Percentiles rank a stretch among this genome's conserved stretches.
Evolutionary conservation across 2,797 vertebrate species (phyloP).

Genomic region (Anabacerthia variegaticeps): DNA sequence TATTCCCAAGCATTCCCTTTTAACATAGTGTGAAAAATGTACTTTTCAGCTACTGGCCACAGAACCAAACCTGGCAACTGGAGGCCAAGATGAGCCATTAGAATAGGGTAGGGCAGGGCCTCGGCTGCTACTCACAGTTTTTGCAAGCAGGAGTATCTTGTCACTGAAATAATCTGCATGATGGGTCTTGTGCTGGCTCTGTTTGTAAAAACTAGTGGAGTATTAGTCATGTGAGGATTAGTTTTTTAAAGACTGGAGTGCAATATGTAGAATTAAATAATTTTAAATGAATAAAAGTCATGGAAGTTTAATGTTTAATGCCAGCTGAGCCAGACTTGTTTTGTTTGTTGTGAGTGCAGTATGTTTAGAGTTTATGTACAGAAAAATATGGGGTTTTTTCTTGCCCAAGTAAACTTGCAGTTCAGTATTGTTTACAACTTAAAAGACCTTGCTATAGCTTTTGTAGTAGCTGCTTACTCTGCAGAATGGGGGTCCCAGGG

Average conservation of each 20-base stretch:
- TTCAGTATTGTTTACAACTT: not conserved
- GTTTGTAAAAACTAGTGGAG: not conserved
- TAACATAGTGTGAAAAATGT: slow-evolving; percentile 24
- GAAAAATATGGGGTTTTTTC: not conserved
- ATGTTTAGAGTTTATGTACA: not conserved
- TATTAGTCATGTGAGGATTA: not conserved
- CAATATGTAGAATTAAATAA: not conserved
- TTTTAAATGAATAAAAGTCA: not conserved
- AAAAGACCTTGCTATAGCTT: not conserved
- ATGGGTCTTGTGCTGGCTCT: slow-evolving; percentile 15
- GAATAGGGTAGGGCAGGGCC: slow-evolving; percentile 11
- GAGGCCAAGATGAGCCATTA: slow-evolving; percentile 20
- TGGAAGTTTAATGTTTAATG: not conserved
- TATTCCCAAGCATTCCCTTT: slow-evolving; percentile 46
- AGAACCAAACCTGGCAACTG: slow-evolving; percentile 12
- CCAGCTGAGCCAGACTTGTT: not conserved
- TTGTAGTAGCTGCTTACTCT: not conserved
- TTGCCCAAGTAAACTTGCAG: not conserved
- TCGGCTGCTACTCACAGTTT: not conserved
- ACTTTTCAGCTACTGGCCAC: not conserved
- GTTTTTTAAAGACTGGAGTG: not conserved
- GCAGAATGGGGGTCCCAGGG: not conserved
- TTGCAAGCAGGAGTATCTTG: slow-evolving; percentile 11
- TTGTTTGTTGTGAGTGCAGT: not conserved
- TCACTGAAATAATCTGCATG: slow-evolving; percentile 4